Conservation (phyloP, 2,888 invertebrate genomes). For the Erannis defoliaria region DNA sequence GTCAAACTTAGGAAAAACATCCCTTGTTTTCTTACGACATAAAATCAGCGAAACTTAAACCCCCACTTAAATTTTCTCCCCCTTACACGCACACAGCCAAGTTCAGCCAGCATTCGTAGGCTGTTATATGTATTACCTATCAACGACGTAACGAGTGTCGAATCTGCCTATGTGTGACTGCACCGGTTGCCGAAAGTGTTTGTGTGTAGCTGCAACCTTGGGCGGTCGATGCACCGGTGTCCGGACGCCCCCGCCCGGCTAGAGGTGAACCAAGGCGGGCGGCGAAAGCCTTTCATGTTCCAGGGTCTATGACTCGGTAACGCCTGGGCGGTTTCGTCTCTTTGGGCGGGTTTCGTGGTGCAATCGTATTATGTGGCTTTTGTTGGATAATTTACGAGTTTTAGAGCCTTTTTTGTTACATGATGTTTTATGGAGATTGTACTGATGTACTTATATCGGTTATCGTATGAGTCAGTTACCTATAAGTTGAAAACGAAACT, state of each 20-base stretch:
- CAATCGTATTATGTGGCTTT: slow-evolving; percentile 9
- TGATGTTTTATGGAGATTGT: not conserved
- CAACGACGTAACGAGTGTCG: slow-evolving; percentile 1
- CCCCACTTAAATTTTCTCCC: not conserved
- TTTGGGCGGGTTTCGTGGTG: slow-evolving; percentile 25
- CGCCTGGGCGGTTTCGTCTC: slow-evolving; percentile 25
- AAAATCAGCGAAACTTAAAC: slow-evolving; percentile 6
- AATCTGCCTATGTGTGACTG: slow-evolving; percentile 1
- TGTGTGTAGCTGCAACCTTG: slow-evolving; percentile 29
- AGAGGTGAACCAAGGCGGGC: slow-evolving; percentile 16
- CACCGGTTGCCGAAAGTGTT: slow-evolving; percentile 20
- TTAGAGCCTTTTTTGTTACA: not conserved
- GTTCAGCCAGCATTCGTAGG: slow-evolving; percentile 1
- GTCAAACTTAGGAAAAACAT: slow-evolving; percentile 2
- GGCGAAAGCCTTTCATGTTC: slow-evolving; percentile 26
- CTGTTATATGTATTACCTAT: slow-evolving; percentile 20
- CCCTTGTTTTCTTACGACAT: not conserved
- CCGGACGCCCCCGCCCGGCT: slow-evolving; percentile 19
- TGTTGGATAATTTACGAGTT: slow-evolving; percentile 14
- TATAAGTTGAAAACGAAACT: not conserved
- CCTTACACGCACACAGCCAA: slow-evolving; percentile 17
- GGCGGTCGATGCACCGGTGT: slow-evolving; percentile 25
- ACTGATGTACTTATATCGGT: too few species aligned
- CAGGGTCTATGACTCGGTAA: slow-evolving; percentile 39
- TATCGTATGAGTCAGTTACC: not conserved